Conservation (phyloP, 2,113 vertebrate genomes). For the Oxyruncus cristatus region DNA sequence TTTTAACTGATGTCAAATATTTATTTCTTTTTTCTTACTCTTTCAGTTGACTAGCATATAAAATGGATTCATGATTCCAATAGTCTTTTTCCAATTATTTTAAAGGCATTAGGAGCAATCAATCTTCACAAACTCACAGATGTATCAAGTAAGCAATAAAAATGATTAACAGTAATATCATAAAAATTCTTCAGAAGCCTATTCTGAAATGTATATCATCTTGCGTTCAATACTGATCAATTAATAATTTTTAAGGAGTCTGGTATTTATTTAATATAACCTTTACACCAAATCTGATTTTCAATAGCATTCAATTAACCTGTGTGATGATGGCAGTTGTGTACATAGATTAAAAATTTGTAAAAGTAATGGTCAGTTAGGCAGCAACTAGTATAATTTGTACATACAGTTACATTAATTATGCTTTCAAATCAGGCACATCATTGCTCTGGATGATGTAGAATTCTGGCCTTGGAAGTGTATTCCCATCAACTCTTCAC, state of each 20-base stretch:
- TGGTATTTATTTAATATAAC: slow-evolving; percentile 34
- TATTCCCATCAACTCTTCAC: not conserved
- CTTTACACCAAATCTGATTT: not conserved
- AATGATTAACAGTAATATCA: not conserved
- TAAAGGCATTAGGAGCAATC: not conserved
- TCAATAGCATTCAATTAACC: slow-evolving; percentile 43
- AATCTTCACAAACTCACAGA: not conserved
- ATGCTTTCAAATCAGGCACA: slow-evolving; percentile 20
- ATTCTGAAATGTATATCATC: not conserved
- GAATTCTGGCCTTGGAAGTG: not conserved
- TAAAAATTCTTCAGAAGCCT: not conserved
- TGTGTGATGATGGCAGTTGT: not conserved
- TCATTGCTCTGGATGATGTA: not conserved
- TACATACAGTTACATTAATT: slow-evolving; percentile 30
- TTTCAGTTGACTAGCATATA: not conserved
- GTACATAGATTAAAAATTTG: slow-evolving; percentile 29
- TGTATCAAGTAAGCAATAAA: not conserved
- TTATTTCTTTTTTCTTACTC: not conserved
- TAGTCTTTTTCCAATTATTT: not conserved
- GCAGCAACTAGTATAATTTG: slow-evolving; percentile 13
- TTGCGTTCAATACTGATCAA: not conserved
- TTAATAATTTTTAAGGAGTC: slow-evolving; percentile 3
- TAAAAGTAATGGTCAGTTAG: slow-evolving; percentile 53
- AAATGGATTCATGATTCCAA: not conserved
- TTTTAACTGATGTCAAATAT: not conserved